phyloP scores from a whole-genome alignment of 1,140 invertebrate genomes.

The Antheraea mylitta region DNA sequence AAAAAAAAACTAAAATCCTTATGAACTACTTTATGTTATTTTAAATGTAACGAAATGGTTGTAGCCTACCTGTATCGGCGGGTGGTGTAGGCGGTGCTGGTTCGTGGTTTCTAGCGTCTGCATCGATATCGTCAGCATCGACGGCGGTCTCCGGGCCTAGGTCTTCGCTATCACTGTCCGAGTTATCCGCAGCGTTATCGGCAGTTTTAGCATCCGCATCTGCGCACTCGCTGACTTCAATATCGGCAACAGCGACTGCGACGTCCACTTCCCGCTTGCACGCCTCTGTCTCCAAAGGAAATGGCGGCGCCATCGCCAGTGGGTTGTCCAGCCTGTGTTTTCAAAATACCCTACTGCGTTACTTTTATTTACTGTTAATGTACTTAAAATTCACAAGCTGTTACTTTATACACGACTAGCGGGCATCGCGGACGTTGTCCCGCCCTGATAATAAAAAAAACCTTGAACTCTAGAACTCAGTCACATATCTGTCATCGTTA shows the following conservation, averaged over 20 bases:
- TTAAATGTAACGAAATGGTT: too few relatives aligned
- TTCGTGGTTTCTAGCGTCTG: slow-evolving; percentile 81
- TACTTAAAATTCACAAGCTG: background rate
- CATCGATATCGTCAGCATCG: slow-evolving; percentile 79
- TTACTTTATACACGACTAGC: too few relatives aligned
- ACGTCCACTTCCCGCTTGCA: slow-evolving; percentile 48
- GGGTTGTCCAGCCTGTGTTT: slow-evolving; percentile 67
- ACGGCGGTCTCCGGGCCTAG: slow-evolving; percentile 76
- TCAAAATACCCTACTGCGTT: background rate
- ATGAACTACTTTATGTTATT: too few relatives aligned
- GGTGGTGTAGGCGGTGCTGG: slow-evolving; percentile 80
- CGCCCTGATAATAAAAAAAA: too few relatives aligned
- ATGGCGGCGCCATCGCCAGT: slow-evolving; percentile 67
- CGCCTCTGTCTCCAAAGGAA: slow-evolving; percentile 64
- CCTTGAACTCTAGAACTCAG: too few relatives aligned
- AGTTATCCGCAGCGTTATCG: slow-evolving; percentile 53
- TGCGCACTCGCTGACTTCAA: slow-evolving; percentile 33
- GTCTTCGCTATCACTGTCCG: slow-evolving; percentile 70
- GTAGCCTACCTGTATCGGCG: slow-evolving; percentile 69
- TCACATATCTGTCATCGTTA: too few relatives aligned
- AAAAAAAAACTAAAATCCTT: too few relatives aligned
- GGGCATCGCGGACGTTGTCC: too few relatives aligned
- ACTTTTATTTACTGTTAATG: background rate
- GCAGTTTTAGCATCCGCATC: slow-evolving; percentile 34
- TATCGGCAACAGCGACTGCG: slow-evolving; percentile 28